A percentile compares a stretch with the other conserved stretches of the same genome.
Evolutionary conservation across 2,797 vertebrate species (phyloP).

Genomic region (Sitta carolinensis): DNA sequence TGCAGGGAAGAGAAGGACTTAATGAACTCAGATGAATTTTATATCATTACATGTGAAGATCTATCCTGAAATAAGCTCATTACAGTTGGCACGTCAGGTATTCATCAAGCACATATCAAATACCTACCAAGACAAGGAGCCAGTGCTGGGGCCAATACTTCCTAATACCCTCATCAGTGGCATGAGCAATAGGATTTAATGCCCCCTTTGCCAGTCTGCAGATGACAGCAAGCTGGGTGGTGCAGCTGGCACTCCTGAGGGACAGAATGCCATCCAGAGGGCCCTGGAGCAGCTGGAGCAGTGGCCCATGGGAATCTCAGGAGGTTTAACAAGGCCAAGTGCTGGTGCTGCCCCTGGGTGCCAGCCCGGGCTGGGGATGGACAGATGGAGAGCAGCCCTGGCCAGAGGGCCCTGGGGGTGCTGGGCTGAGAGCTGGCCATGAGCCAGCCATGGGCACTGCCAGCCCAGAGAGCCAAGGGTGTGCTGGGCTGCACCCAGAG

Average conservation of each 20-base stretch:
- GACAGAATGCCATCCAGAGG: rapidly evolving
- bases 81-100: not conserved
- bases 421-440: too few relatives aligned
- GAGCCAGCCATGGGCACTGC: too few relatives aligned
- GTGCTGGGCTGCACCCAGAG: too few relatives aligned
- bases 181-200: rapidly evolving
- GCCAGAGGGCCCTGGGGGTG: too few relatives aligned
- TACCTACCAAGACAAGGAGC: not conserved
- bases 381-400: not conserved
- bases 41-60: not conserved
- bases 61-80: conserved; percentile 9
- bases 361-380: too few relatives aligned
- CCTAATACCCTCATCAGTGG: not conserved
- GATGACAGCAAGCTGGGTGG: not conserved
- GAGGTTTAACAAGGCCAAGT: too few relatives aligned
- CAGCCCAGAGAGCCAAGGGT: too few relatives aligned
- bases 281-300: rapidly evolving
- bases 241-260: rapidly evolving
- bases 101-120: not conserved
- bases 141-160: not conserved
- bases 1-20: not conserved
- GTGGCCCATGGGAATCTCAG: not conserved
- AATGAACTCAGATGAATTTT: not conserved
- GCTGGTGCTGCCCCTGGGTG: too few relatives aligned
- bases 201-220: rapidly evolving